Evolutionary conservation across 1,140 invertebrate genomes (phyloP), one percentile per base, ranked within the genome.

Genomic region (Cotesia chilonis): DNA sequence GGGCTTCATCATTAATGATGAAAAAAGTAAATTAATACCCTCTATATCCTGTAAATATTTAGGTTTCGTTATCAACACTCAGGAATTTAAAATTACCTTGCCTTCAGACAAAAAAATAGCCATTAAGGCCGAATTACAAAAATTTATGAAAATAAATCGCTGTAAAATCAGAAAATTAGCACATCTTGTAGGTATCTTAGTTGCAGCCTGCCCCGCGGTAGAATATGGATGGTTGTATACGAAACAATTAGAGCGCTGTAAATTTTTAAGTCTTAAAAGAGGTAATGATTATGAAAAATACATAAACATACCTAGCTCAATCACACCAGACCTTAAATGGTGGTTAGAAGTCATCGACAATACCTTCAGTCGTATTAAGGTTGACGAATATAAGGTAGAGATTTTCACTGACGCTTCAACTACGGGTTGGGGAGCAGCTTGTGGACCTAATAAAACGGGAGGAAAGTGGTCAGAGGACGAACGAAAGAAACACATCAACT

Each of bases 151-250:
- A 10, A 12, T 12, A 1, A 36, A 63, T 2, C 28, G n/a, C 4
- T 63, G 10, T 37, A 63, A 36, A 37, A 63, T 63, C 9, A 36
- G 60, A 37, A 28, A 63, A 28, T 36, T 63, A 14, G 60, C 60
- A 0, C 20, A 9, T 17, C 7, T 59, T 9, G 20, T 59, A 6
- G 55, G 55, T 4, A n/a, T 4, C 0, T 7, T 63, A n/a, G 60
- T 10, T 10, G 4, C 35, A 4, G 14, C 14, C 4, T 37, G 60
- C 37, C 35, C 20, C 4, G 20, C 57, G 7, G 14, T 20, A 7
- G 9, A 35, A 60, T 60, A 60, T 4, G 57, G 17, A 7, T 6
- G 17, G 5, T 4, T 20, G 1, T 28, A 60, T 60, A 60, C 14
- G 28, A 20, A 28, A 5, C 7, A 20, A 3, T 0, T 60, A 2